These are phyloP conservation scores for Leucania comma DNA, from an alignment of 2,888 invertebrate species.

Conservation along the genomic window DNA sequence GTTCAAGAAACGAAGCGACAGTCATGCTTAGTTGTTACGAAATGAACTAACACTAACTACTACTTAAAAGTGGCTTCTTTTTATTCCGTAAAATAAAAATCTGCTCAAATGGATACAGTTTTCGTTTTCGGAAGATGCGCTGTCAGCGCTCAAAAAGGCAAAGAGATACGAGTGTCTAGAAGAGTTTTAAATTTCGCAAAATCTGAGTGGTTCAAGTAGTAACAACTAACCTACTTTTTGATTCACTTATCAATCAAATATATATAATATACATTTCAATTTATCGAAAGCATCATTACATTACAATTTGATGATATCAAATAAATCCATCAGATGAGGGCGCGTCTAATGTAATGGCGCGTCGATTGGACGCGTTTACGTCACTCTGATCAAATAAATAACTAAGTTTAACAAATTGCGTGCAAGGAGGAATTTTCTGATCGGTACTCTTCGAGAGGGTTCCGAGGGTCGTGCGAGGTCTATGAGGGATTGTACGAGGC, in stretches of 20 bases:
- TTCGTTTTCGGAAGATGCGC: too few relatives aligned
- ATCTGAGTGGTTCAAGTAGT: too few relatives aligned
- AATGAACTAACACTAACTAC: too few relatives aligned
- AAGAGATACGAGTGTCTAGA: too few relatives aligned
- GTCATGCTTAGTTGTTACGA: too few relatives aligned
- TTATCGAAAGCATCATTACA: neutral
- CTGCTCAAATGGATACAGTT: too few relatives aligned
- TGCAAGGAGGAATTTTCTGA: slow-evolving; percentile 37
- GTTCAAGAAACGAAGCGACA: too few relatives aligned
- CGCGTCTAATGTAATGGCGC: slow-evolving; percentile 34
- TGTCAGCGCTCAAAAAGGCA: too few relatives aligned
- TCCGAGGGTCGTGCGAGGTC: slow-evolving; percentile 50
- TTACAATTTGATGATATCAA: slow-evolving; percentile 22
- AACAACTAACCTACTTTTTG: neutral
- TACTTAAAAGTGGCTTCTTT: too few relatives aligned
- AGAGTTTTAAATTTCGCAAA: too few relatives aligned
- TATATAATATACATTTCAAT: neutral
- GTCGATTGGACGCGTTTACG: slow-evolving; percentile 55
- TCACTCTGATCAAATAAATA: slow-evolving; percentile 54
- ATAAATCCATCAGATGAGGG: slow-evolving; percentile 14
- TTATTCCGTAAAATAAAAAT: too few relatives aligned
- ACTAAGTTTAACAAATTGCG: slow-evolving; percentile 53
- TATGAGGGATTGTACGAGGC: slow-evolving; percentile 31
- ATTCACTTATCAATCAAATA: slow-evolving; percentile 2
- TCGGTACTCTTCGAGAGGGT: slow-evolving; percentile 50